phyloP scores from a whole-genome alignment of 23 tunicate species.

The Trididemnum miniatum region DNA sequence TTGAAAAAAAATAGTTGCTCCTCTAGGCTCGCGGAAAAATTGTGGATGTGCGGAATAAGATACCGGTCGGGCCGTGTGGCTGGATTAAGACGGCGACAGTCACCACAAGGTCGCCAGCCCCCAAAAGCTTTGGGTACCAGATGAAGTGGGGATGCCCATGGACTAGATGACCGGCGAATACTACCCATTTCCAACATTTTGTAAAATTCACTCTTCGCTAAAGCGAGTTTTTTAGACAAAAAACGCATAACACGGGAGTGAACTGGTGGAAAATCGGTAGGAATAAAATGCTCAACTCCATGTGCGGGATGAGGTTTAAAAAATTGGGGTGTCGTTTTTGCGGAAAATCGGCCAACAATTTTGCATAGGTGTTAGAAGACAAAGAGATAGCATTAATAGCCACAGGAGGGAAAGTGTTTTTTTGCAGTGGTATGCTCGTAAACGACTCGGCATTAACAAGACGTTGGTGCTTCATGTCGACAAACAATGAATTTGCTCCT shows the following conservation, averaged over 20 bases:
- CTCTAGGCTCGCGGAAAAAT: conserved; percentile 7
- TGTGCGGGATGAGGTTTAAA: too few species aligned
- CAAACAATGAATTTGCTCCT: neutral
- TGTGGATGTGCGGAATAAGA: conserved; percentile 20
- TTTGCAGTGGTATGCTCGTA: neutral
- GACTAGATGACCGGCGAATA: conserved; percentile 9
- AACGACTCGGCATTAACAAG: neutral
- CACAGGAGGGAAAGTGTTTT: neutral
- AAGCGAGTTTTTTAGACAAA: neutral
- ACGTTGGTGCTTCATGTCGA: too few species aligned
- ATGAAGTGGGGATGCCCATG: conserved; percentile 7
- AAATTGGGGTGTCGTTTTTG: neutral
- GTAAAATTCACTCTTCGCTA: neutral
- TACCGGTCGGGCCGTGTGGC: conserved; percentile 13
- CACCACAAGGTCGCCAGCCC: conserved; percentile 13
- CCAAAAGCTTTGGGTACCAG: conserved; percentile 4
- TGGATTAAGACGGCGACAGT: conserved; percentile 6
- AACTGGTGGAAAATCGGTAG: neutral
- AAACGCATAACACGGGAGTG: neutral
- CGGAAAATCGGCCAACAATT: neutral
- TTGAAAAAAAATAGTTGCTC: neutral
- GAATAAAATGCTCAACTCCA: neutral
- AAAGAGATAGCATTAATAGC: neutral
- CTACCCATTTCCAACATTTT: conserved; percentile 1
- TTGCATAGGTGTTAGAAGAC: neutral